Conservation (phyloP, 2,797 vertebrate species). For the Oreonectes daqikongensis region DNA sequence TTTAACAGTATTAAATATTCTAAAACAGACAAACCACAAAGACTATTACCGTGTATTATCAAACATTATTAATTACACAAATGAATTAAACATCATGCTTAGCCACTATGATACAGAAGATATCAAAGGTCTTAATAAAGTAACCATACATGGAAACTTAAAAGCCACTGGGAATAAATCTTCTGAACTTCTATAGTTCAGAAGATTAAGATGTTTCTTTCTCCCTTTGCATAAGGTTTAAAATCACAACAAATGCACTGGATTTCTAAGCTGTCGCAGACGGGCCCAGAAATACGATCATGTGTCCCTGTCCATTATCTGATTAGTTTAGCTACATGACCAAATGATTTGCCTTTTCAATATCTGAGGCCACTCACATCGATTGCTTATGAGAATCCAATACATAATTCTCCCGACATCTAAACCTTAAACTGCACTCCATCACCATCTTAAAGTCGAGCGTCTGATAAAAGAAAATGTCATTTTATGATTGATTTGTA, state of each 20-base stretch:
- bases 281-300: constrained; percentile 2
- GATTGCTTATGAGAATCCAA: constrained; percentile 48
- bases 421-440: constrained; percentile 34
- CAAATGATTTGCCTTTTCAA: constrained; percentile 35
- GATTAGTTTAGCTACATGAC: constrained; percentile 42
- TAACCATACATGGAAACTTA: not conserved
- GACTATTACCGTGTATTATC: not conserved
- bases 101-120: no score
- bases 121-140: no score
- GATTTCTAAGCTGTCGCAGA: constrained; percentile 41
- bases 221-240: constrained; percentile 41
- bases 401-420: constrained; percentile 27
- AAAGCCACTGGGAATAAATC: constrained; percentile 17
- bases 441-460: constrained; percentile 31
- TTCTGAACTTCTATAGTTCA: constrained; percentile 30
- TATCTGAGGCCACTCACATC: constrained; percentile 37
- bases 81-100: no score
- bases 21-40: not conserved
- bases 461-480: constrained; percentile 49
- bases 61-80: constrained; percentile 12
- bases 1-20: constrained; percentile 1
- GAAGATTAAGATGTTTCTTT: constrained; percentile 48
- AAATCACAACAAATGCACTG: constrained; percentile 34
- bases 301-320: constrained; percentile 35
- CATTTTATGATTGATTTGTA: constrained; percentile 48